These are phyloP conservation scores for Idaea dimidiata DNA, from an alignment of 2,888 invertebrate species.

Conservation along the genomic window DNA sequence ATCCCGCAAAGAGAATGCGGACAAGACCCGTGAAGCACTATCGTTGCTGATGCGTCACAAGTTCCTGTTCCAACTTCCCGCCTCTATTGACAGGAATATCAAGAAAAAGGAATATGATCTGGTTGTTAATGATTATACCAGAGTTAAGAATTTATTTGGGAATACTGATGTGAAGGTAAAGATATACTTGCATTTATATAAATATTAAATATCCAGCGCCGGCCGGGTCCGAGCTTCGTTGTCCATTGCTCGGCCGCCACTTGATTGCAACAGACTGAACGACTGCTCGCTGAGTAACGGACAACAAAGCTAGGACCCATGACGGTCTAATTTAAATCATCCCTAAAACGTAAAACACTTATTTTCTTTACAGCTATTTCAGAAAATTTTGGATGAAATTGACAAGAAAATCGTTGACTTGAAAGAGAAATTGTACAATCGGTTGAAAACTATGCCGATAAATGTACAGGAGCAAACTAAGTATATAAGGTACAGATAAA, in stretches of 20 bases:
- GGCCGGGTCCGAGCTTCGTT: too few relatives aligned
- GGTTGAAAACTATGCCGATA: slow-evolving; percentile 94
- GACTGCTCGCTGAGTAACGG: too few relatives aligned
- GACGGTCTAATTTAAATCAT: too few relatives aligned
- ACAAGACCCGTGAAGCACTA: slow-evolving; percentile 96
- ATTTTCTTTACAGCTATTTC: slow-evolving; percentile 83
- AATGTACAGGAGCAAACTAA: slow-evolving; percentile 97
- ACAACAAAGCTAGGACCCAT: too few relatives aligned
- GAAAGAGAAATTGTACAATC: slow-evolving; percentile 88
- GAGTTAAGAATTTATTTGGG: slow-evolving; percentile 97
- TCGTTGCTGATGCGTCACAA: slow-evolving; percentile 95
- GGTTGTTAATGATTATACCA: slow-evolving; percentile 97
- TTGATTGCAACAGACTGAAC: too few relatives aligned
- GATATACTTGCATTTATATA: background rate
- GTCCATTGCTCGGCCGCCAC: too few relatives aligned
- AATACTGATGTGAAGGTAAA: slow-evolving; percentile 92
- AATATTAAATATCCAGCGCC: too few relatives aligned
- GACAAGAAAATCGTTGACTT: slow-evolving; percentile 92
- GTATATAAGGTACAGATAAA: slow-evolving; percentile 87
- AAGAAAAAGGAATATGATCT: slow-evolving; percentile 97
- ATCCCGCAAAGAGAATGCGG: slow-evolving; percentile 95
- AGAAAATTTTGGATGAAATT: slow-evolving; percentile 93
- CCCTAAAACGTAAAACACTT: background rate
- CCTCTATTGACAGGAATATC: slow-evolving; percentile 96
- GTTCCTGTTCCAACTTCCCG: slow-evolving; percentile 97